Conservation (phyloP, 2,888 invertebrate species). For the Rhogogaster chlorosoma region DNA sequence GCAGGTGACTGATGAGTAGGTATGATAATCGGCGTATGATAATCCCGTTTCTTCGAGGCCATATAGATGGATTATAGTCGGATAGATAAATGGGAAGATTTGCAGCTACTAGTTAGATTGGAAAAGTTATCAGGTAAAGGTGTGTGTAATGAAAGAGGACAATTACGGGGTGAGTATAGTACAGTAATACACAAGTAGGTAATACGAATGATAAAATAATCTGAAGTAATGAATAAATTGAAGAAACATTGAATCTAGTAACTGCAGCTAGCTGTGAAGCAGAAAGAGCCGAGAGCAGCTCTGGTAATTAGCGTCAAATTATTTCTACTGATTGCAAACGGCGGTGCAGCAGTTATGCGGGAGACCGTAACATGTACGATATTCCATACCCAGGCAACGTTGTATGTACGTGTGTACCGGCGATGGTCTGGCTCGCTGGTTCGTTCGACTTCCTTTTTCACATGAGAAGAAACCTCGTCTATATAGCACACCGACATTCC, state of each 20-base stretch:
- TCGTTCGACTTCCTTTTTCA: conserved; percentile 38
- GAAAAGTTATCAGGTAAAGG: neutral
- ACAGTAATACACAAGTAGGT: neutral
- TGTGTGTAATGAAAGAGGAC: neutral
- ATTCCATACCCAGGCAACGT: conserved; percentile 23
- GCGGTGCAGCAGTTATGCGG: conserved; percentile 29
- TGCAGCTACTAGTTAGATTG: neutral
- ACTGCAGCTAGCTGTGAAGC: neutral
- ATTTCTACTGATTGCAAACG: conserved; percentile 42
- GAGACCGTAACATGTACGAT: conserved; percentile 33
- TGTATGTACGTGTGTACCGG: neutral
- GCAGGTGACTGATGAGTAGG: neutral
- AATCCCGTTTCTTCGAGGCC: conserved; percentile 42
- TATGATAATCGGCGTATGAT: neutral
- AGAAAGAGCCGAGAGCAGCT: neutral
- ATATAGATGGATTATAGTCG: neutral
- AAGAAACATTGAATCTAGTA: neutral
- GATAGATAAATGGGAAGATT: neutral
- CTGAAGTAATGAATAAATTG: conserved; percentile 9
- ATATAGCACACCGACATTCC: conserved; percentile 36
- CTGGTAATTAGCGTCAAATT: conserved; percentile 45
- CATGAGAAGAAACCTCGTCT: conserved; percentile 35
- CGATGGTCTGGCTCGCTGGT: neutral
- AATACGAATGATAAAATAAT: neutral
- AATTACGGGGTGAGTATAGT: neutral